Evolutionary conservation across 2,888 invertebrate species (phyloP), one percentile per base, ranked within the genome.

Genomic region (Gnatocerus cornutus): DNA sequence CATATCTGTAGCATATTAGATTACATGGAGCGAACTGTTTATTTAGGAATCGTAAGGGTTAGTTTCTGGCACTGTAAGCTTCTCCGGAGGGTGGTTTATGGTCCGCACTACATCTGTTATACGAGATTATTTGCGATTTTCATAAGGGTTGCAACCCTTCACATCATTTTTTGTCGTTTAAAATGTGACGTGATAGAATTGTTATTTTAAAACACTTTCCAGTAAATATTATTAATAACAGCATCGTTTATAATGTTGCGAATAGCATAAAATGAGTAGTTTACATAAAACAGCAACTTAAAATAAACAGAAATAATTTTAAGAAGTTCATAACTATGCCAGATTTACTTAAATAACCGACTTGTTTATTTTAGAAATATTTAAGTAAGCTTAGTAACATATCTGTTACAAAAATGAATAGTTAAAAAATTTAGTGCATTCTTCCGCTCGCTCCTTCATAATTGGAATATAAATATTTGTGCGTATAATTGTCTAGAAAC

Each of bases 61-160:
- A 67, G 66, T 71, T 71, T 71, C 62, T 71, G 50, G 62, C 46
- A 62, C 62, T 67, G 55, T 48, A 69, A 71, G 61, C 66, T 61
- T 33, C 59, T 55, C 63, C 21, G 63, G 33, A 62, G 71, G 71
- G 69, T 70, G 72, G 68, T 72, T 74, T 69, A 68, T 65, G 67
- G 69, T 61, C 69, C 74, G 77, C 78, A 80, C 79, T 82, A 79
- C 81, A 81, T 82, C 81, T 81, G 82, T 81, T 81, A 78, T 74
- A 77, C 69, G 75, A 80, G 80, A 81, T 82, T 81, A 81, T 75
- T 75, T 77, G 79, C 77, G 78, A 81, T 79, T 79, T 79, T 78
- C 66, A 41, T 39, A 73, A 77, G 79, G 80, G 80, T 74, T 71
- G 73, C 74, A 77, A 76, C 77, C 78, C 78, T 77, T 75, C 39